Conservation (phyloP, 2,888 invertebrate species). For the Atrina japonica region DNA sequence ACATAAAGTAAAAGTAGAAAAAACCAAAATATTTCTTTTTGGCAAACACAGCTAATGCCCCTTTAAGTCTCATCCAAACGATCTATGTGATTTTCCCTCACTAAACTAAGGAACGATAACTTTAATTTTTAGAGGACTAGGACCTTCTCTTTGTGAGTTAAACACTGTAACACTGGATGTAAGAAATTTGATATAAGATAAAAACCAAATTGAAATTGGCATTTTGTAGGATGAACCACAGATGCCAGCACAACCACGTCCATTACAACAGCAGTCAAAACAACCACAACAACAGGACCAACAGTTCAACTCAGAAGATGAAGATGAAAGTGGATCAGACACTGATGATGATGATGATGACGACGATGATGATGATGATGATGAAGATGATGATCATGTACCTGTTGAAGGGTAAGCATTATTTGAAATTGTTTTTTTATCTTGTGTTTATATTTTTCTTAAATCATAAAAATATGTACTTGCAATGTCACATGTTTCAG, state of each 20-base stretch:
- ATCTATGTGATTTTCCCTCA: too few relatives aligned
- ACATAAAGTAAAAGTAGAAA: too few relatives aligned
- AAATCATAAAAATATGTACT: background rate
- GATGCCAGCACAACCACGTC: conserved; percentile 22
- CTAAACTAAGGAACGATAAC: too few relatives aligned
- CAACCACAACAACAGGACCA: conserved; percentile 45
- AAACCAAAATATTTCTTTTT: too few relatives aligned
- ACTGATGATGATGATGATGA: conserved; percentile 63
- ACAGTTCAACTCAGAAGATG: conserved; percentile 70
- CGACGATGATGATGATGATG: conserved; percentile 69
- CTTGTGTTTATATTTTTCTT: too few relatives aligned
- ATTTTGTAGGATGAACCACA: conserved; percentile 4
- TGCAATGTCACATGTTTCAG: background rate
- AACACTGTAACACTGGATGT: too few relatives aligned
- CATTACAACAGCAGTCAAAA: conserved; percentile 8
- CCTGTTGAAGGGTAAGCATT: conserved; percentile 54
- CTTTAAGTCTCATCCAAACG: too few relatives aligned
- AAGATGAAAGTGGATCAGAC: conserved; percentile 58
- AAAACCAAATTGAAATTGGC: too few relatives aligned
- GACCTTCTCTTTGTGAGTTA: too few relatives aligned
- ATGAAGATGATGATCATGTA: conserved; percentile 70
- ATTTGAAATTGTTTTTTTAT: background rate
- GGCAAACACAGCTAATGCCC: too few relatives aligned
- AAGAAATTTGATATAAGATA: too few relatives aligned
- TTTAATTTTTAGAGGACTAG: too few relatives aligned